A percentile compares a stretch with the other conserved stretches of the same genome.
Evolutionary conservation across 2,797 vertebrate species (phyloP).

Genomic region (Mycteria americana): DNA sequence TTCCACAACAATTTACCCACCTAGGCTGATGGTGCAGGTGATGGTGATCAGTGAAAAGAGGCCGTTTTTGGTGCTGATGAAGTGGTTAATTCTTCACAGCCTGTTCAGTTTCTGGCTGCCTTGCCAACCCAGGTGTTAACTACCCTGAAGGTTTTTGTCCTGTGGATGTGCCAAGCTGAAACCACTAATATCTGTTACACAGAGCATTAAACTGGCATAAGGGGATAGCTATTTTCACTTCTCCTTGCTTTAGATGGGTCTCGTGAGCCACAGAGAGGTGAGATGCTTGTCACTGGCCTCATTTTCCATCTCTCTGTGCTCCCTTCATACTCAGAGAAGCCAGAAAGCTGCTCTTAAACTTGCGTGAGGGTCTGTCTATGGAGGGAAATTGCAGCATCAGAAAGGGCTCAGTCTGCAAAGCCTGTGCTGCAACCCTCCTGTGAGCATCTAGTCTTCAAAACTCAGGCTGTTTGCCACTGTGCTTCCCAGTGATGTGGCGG

Average conservation of each 20-base stretch:
- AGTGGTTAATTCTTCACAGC: not conserved
- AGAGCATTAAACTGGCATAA: not conserved
- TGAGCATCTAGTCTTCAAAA: not conserved
- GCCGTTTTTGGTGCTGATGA: not conserved
- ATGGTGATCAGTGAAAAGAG: not conserved
- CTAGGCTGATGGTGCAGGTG: not conserved
- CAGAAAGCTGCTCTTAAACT: not conserved
- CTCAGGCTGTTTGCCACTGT: not conserved
- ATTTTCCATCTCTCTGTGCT: not conserved
- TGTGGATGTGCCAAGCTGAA: not conserved
- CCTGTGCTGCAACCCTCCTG: not conserved
- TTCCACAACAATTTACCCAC: not conserved
- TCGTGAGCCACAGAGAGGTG: accelerated
- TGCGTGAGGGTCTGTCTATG: not conserved
- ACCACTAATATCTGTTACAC: not conserved
- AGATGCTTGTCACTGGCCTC: not conserved
- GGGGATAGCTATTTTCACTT: not conserved
- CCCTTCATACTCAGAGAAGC: not conserved
- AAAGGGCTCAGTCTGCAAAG: not conserved
- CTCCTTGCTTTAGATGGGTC: not conserved
- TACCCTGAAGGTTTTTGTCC: not conserved
- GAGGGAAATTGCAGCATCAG: not conserved
- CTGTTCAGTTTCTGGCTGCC: not conserved
- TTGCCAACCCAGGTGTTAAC: not conserved
- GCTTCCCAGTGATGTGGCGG: not conserved